Evolutionary conservation across 2,888 invertebrate species (phyloP).

Genomic region (Tiphia femorata): DNA sequence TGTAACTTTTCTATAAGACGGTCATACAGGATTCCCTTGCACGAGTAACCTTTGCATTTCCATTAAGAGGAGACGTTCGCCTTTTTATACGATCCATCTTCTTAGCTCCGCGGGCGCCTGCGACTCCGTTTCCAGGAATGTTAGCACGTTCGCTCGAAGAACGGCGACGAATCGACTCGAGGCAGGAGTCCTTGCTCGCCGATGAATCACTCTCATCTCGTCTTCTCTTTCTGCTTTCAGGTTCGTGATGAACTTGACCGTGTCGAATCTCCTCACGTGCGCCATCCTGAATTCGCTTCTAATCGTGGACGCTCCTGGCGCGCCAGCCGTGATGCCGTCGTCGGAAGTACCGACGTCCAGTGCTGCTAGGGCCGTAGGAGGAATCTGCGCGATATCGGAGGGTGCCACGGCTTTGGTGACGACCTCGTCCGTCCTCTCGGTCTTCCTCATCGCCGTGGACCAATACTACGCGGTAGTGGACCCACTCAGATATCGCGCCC

Average conservation of each 20-base stretch:
- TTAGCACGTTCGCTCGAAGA: too few species aligned
- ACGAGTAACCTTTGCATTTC: too few species aligned
- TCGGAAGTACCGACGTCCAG: slow-evolving; percentile 56
- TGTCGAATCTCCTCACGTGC: slow-evolving; percentile 73
- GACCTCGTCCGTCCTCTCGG: slow-evolving; percentile 75
- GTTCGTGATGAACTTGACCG: slow-evolving; percentile 77
- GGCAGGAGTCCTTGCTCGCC: too few species aligned
- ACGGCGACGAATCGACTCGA: too few species aligned
- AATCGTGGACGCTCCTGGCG: slow-evolving; percentile 71
- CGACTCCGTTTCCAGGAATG: too few species aligned
- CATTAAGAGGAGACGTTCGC: too few species aligned
- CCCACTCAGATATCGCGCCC: slow-evolving; percentile 75
- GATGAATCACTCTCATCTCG: too few species aligned
- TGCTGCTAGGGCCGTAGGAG: slow-evolving; percentile 63
- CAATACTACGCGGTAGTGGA: slow-evolving; percentile 78
- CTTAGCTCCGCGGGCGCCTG: too few species aligned
- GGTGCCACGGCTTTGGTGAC: slow-evolving; percentile 74
- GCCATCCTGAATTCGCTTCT: slow-evolving; percentile 69
- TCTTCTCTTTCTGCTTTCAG: slow-evolving; percentile 69
- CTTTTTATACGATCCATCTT: too few species aligned
- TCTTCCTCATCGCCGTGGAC: slow-evolving; percentile 76
- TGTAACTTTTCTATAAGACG: too few species aligned
- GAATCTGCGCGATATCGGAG: slow-evolving; percentile 73
- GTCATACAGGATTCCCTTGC: too few species aligned
- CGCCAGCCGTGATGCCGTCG: slow-evolving; percentile 61